Evolutionary conservation across 2,888 invertebrate genomes (phyloP).

Genomic region (Tachina lurida): DNA sequence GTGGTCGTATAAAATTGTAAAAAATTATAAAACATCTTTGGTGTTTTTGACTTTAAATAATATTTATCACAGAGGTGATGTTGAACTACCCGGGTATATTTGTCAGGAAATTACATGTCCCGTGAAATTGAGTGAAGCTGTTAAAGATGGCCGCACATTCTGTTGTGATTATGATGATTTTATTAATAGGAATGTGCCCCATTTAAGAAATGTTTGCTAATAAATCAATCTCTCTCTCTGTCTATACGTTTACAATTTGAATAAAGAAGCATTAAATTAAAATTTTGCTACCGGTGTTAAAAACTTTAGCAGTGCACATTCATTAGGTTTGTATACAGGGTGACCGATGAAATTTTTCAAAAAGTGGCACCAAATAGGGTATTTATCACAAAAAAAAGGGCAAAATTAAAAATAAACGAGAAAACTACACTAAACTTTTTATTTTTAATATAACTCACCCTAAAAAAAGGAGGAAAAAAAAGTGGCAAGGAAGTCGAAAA

Average conservation of each 20-base stretch:
- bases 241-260: background rate
- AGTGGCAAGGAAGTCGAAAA: too few species aligned
- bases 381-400: too few species aligned
- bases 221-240: background rate
- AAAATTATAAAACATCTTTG: background rate
- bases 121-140: background rate
- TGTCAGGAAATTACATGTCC: conserved; percentile 15
- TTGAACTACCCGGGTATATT: background rate
- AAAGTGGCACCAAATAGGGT: too few species aligned
- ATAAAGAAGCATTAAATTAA: background rate
- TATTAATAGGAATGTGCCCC: conserved; percentile 31
- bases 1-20: conserved; percentile 63
- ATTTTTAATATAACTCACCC: too few species aligned
- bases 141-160: conserved; percentile 30
- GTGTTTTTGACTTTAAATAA: conserved; percentile 62
- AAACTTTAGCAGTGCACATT: too few species aligned
- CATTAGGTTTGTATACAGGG: too few species aligned
- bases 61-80: conserved; percentile 23
- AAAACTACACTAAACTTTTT: too few species aligned
- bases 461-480: too few species aligned
- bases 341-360: too few species aligned
- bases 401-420: too few species aligned
- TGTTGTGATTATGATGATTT: conserved; percentile 49
- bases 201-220: conserved; percentile 35
- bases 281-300: too few species aligned